phyloP scores from a whole-genome alignment of 2,888 invertebrate species.

The Nebria brevicollis region DNA sequence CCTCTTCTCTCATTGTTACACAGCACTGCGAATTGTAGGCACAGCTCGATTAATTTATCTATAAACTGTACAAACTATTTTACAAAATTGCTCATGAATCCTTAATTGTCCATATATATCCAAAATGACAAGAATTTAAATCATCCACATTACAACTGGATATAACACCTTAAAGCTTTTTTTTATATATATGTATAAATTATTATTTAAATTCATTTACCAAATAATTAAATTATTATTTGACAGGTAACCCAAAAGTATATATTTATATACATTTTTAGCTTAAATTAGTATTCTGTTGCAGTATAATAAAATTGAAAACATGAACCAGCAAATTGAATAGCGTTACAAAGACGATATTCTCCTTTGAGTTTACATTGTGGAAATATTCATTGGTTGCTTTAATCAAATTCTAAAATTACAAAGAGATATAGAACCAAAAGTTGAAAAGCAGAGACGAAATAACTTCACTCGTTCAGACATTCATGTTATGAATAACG shows the following conservation, averaged over 20 bases:
- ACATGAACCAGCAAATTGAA: background rate
- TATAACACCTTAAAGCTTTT: too few species aligned
- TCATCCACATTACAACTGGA: too few species aligned
- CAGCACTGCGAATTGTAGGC: background rate
- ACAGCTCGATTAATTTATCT: too few species aligned
- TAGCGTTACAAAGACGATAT: background rate
- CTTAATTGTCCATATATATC: too few species aligned
- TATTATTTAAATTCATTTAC: too few species aligned
- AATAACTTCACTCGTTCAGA: background rate
- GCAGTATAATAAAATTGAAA: background rate
- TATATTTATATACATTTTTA: background rate
- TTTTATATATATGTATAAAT: too few species aligned
- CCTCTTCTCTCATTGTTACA: background rate
- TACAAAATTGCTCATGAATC: too few species aligned
- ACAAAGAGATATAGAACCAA: background rate
- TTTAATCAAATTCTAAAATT: background rate
- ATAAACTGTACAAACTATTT: too few species aligned
- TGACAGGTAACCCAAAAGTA: too few species aligned
- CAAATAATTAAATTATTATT: too few species aligned
- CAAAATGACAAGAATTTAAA: too few species aligned
- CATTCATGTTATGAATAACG: background rate
- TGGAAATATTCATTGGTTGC: constrained; percentile 1
- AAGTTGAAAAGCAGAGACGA: background rate
- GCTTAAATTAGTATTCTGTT: background rate
- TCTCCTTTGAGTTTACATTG: background rate